Evolutionary conservation across 2,113 vertebrate genomes (phyloP).

Genomic region (Cygnus atratus): DNA sequence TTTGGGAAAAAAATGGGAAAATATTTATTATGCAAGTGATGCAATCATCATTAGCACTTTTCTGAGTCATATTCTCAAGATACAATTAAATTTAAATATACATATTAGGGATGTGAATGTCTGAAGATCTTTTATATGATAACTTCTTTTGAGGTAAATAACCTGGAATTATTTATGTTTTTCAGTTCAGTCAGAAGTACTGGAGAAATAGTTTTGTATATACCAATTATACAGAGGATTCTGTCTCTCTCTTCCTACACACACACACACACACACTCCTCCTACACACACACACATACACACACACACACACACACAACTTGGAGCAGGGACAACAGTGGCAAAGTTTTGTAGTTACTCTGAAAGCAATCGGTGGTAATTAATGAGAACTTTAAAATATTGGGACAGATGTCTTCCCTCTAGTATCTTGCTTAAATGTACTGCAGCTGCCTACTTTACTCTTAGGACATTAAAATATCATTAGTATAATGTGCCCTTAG

Average conservation of each 20-base stretch:
- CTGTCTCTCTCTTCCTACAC: background rate
- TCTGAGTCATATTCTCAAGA: background rate
- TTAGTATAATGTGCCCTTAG: background rate
- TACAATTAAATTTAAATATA: background rate
- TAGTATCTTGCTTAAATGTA: background rate
- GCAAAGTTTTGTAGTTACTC: background rate
- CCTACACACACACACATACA: background rate
- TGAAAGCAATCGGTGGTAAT: fast-evolving
- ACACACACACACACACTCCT: too few relatives aligned
- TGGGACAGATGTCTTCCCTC: background rate
- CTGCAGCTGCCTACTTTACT: background rate
- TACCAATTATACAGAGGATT: background rate
- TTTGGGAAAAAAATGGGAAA: background rate
- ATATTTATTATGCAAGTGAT: background rate
- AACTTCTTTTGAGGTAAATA: background rate
- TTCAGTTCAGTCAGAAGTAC: background rate
- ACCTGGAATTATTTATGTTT: background rate
- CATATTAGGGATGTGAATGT: background rate
- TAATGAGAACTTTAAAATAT: background rate
- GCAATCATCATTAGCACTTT: background rate
- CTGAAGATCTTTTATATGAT: background rate
- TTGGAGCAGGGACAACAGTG: background rate
- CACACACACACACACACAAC: background rate
- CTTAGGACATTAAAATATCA: background rate
- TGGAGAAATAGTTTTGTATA: background rate